Evolutionary conservation across 2,797 vertebrate genomes (phyloP).

Genomic region (Eulemur rubriventer): DNA sequence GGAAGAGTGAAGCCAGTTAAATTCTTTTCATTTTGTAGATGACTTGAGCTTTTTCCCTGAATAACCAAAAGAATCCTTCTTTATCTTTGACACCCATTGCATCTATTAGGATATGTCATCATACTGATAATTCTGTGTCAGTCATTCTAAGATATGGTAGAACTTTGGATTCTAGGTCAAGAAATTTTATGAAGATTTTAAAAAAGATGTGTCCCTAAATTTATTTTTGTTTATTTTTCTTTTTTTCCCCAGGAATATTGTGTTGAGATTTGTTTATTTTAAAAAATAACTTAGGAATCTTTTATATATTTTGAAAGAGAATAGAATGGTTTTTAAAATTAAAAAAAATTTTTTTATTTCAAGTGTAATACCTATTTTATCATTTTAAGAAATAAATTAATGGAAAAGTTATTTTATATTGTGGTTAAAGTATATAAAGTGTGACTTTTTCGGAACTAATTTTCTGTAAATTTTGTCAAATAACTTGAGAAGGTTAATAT

Average conservation of each 20-base stretch:
- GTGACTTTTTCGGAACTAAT: neutral
- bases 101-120: neutral
- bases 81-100: neutral
- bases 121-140: neutral
- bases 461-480: neutral
- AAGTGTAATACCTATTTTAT: neutral
- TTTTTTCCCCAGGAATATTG: neutral
- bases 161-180: neutral
- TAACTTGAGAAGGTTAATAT: constrained; percentile 20
- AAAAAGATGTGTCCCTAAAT: neutral
- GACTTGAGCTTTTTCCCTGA: neutral
- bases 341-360: neutral
- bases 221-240: constrained; percentile 25
- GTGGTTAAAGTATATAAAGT: constrained; percentile 18
- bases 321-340: neutral
- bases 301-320: constrained; percentile 38
- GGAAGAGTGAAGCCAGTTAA: neutral
- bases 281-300: constrained; percentile 15
- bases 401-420: constrained; percentile 18
- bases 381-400: neutral
- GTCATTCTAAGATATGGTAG: neutral
- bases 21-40: neutral
- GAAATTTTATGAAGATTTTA: neutral
- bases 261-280: neutral
- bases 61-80: neutral